Conservation (phyloP, 2,797 vertebrate species). For the Urosaurus nigricauda region DNA sequence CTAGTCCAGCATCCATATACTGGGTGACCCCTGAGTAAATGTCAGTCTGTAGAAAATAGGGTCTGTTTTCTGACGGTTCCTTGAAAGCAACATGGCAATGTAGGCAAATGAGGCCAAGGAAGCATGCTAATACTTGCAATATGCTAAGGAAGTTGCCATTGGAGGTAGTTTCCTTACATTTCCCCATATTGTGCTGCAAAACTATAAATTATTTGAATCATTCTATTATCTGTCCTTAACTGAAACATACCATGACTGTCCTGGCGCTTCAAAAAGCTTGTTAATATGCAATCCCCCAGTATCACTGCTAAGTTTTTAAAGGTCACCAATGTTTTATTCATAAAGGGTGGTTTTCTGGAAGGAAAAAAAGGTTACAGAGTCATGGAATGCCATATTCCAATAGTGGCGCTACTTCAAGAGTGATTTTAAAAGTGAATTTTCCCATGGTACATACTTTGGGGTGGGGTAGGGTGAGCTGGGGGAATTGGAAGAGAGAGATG, state of each 20-base stretch:
- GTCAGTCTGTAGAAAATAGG: conserved; percentile 49
- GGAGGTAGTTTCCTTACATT: conserved; percentile 78
- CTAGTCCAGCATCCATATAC: no score
- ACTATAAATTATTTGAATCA: conserved; percentile 85
- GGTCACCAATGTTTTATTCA: conserved; percentile 89
- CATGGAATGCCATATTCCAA: conserved; percentile 87
- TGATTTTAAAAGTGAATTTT: conserved; percentile 63
- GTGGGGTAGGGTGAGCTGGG: not conserved
- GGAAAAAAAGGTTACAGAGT: conserved; percentile 85
- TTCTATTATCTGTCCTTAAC: conserved; percentile 85
- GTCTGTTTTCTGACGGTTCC: conserved; percentile 59
- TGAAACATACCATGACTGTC: conserved; percentile 84
- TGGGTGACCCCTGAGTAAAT: conserved; percentile 46
- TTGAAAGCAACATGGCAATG: conserved; percentile 60
- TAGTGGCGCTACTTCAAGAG: conserved; percentile 79
- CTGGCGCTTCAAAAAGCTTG: conserved; percentile 88
- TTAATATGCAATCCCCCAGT: conserved; percentile 89
- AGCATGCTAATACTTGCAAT: conserved; percentile 67
- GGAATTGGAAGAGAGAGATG: conserved; percentile 43
- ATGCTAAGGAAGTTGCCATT: conserved; percentile 74
- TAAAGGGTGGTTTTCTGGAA: conserved; percentile 88
- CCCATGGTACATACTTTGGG: conserved; percentile 65
- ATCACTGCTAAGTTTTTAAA: conserved; percentile 89
- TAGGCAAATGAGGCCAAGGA: conserved; percentile 61
- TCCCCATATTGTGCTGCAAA: conserved; percentile 77